Evolutionary conservation across 2,113 vertebrate genomes (phyloP).

Genomic region (Engraulis encrasicolus): DNA sequence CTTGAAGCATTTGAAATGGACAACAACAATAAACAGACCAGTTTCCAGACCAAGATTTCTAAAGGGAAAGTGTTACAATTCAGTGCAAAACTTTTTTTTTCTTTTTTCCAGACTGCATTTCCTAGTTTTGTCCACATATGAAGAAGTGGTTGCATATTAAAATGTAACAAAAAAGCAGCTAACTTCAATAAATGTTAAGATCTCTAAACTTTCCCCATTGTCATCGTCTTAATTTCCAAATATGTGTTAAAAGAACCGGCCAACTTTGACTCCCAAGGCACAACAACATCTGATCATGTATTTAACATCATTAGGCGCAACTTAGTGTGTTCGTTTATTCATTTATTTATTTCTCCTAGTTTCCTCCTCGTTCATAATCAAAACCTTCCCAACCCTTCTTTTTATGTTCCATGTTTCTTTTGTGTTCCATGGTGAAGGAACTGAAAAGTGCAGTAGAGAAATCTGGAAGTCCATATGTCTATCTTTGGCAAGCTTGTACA

Average conservation of each 20-base stretch:
- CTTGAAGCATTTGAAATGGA: conserved; percentile 78
- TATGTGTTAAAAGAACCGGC: conserved; percentile 92
- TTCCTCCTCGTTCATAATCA: conserved; percentile 11
- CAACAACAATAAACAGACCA: conserved; percentile 85
- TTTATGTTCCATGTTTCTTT: conserved; percentile 61
- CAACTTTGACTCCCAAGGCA: conserved; percentile 93
- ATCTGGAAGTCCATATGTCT: conserved; percentile 91
- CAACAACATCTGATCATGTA: conserved; percentile 95
- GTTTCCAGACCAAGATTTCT: conserved; percentile 88
- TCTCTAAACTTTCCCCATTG: conserved; percentile 79
- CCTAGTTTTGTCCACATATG: conserved; percentile 86
- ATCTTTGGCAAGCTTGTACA: conserved; percentile 99
- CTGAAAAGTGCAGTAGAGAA: conserved; percentile 90
- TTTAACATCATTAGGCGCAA: conserved; percentile 89
- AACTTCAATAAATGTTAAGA: conserved; percentile 89
- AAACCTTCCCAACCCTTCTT: conserved; percentile 59
- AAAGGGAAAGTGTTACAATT: conserved; percentile 89
- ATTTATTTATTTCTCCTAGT: conserved; percentile 71
- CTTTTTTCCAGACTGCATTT: conserved; percentile 88
- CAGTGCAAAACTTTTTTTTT: conserved; percentile 90
- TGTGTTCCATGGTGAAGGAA: conserved; percentile 88
- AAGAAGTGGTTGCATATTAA: conserved; percentile 99
- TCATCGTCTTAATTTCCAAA: conserved; percentile 79
- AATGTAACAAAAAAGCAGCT: conserved; percentile 98
- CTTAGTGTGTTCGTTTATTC: conserved; percentile 78